Base-by-base conservation (phyloP, 2,888 invertebrate genomes). In the Acrobasis suavella region DNA sequence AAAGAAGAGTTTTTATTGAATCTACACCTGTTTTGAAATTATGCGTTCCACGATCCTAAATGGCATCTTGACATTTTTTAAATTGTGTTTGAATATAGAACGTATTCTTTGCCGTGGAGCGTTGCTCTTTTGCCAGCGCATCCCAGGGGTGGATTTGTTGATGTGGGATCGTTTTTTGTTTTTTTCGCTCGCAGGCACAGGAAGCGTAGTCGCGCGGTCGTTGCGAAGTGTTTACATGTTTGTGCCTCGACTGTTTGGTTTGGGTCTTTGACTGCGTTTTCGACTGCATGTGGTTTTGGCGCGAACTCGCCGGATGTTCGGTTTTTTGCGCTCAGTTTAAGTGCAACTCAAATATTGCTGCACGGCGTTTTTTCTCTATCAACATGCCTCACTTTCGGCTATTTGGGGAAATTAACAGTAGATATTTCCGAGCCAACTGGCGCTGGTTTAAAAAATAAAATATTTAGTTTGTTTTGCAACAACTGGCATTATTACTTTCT, bases 251-350 rank as follows among this genome's bases (percentile, higher is more conserved):
- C 72, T 87, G 82, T 89, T 89, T 86, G 83, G 79, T 78, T 85
- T 84, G 74, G 80, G 71, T 83, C 85, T 88, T 85, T 86, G 81
- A 75, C 84, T 84, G 81, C 79, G 72, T 85, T 85, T 83, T 81
- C 73, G 82, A 74, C 76, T 81, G 78, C 78, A 77, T 82, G 85
- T 75, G 82, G 84, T 83, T 86, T 83, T 77, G 80, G 80, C 78
- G 81, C 82, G 83, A 81, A 80, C 72, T 74, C 72, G 70, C 80
- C 84, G 85, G 85, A 85, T 81, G 82, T 77, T 67, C 64, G 65
- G 67, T 80, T 88, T 89, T 87, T 86, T 83, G 72, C 74, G 72
- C 69, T 65, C 66, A 66, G 66, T 75, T 79, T 84, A 86, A 89
- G 85, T 83, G 85, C 82, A 81, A 77, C 73, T 75, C 82, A 87